phyloP scores from a whole-genome alignment of 2,888 invertebrate genomes.

The Andrena bicolor region DNA sequence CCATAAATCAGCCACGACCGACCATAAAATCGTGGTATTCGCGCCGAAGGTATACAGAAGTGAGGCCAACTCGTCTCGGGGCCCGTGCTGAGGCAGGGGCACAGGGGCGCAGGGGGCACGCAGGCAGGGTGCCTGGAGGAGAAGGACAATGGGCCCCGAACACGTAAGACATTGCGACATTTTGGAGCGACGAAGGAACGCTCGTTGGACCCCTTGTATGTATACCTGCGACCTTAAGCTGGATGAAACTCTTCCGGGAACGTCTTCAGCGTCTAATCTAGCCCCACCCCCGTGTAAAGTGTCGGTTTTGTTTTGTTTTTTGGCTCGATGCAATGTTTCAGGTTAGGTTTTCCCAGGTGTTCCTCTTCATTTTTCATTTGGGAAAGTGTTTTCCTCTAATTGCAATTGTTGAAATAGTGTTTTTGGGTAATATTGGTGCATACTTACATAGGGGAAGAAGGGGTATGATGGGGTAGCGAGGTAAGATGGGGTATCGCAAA shows the following conservation, averaged over 20 bases:
- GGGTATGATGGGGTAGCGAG: no score
- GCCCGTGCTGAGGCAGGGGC: not conserved
- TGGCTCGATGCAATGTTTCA: no score
- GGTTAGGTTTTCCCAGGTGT: no score
- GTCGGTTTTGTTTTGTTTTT: no score
- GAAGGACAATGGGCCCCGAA: constrained; percentile 73
- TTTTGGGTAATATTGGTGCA: no score
- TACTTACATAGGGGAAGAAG: no score
- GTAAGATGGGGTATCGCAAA: no score
- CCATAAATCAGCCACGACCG: constrained; percentile 80
- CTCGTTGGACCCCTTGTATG: constrained; percentile 1
- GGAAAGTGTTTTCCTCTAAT: no score
- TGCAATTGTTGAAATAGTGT: no score
- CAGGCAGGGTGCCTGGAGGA: constrained; percentile 67
- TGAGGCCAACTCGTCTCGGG: constrained; percentile 34
- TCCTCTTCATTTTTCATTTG: no score
- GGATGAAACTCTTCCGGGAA: constrained; percentile 35
- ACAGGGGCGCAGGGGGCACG: constrained; percentile 11
- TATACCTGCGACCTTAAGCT: constrained; percentile 50
- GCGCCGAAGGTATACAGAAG: constrained; percentile 61
- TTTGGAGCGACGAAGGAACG: constrained; percentile 71
- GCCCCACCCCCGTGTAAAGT: not conserved
- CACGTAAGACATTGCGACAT: constrained; percentile 82
- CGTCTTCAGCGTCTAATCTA: constrained; percentile 15
- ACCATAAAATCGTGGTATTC: constrained; percentile 79